Evolutionary conservation across 2,113 vertebrate genomes (phyloP).

Genomic region (Egretta garzetta): DNA sequence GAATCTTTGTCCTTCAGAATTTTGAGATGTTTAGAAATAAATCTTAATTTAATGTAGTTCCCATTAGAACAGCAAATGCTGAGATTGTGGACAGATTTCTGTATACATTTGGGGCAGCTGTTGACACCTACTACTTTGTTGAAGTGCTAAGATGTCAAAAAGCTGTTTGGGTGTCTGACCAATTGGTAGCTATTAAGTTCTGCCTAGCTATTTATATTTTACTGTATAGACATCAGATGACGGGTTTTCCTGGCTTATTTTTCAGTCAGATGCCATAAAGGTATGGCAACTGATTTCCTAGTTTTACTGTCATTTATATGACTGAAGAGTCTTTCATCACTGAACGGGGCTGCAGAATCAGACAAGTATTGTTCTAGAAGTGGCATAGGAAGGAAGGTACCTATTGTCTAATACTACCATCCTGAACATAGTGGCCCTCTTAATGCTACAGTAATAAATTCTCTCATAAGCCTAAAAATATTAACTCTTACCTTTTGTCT

Average conservation of each 20-base stretch:
- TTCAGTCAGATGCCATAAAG: not conserved
- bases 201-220: not conserved
- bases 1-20: not conserved
- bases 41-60: not conserved
- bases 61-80: not conserved
- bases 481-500: not conserved
- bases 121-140: not conserved
- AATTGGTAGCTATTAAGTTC: not conserved
- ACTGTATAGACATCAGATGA: not conserved
- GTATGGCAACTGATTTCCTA: not conserved
- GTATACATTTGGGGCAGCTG: not conserved
- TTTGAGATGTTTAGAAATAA: not conserved
- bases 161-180: not conserved
- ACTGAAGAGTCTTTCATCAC: not conserved
- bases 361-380: not conserved
- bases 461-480: not conserved
- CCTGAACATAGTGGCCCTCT: not conserved
- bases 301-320: not conserved
- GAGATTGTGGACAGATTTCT: not conserved
- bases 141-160: not conserved
- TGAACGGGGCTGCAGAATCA: not conserved
- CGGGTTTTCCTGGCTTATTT: not conserved
- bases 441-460: not conserved
- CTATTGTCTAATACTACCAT: not conserved
- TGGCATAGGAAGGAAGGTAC: not conserved